These are phyloP conservation scores for zebrafish (Danio rerio) DNA, from an alignment of 2,113 vertebrate species.

Conservation along the genomic window DNA sequence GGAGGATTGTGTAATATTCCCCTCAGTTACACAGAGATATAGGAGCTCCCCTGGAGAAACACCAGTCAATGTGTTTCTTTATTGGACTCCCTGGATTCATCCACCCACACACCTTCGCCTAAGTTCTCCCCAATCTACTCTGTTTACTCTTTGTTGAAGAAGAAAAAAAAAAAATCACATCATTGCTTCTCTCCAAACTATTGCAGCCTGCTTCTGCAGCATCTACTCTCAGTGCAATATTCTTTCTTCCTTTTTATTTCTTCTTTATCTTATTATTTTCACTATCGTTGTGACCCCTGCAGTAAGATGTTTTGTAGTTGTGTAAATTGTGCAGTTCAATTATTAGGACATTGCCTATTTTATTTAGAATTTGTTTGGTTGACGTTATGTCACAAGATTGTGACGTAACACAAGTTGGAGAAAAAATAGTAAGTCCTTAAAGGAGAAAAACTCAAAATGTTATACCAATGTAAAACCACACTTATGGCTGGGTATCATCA, in stretches of 20 bases:
- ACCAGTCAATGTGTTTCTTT: slow-evolving; percentile 48
- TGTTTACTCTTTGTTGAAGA: slow-evolving; percentile 34
- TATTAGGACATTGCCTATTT: too few species aligned
- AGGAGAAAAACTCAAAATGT: too few species aligned
- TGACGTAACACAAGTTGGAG: too few species aligned
- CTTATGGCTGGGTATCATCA: too few species aligned
- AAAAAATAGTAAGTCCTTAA: too few species aligned
- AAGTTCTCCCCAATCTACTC: slow-evolving; percentile 32
- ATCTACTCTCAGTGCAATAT: slow-evolving; percentile 2
- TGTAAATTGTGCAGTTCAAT: too few species aligned
- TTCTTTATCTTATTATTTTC: not conserved
- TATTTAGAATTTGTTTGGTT: too few species aligned
- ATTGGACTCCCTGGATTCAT: slow-evolving; percentile 42
- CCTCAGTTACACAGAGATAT: slow-evolving; percentile 6
- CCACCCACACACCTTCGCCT: slow-evolving; percentile 38
- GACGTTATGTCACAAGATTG: too few species aligned
- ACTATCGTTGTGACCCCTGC: not conserved
- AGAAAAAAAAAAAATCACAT: slow-evolving; percentile 10
- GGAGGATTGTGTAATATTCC: slow-evolving; percentile 29
- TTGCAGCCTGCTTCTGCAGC: slow-evolving; percentile 33
- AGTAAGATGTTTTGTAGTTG: too few species aligned
- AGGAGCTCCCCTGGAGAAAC: slow-evolving; percentile 40
- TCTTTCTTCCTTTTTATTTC: not conserved
- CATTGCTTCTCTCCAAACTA: slow-evolving; percentile 28
- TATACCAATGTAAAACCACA: too few species aligned